Conservation (phyloP, 2,888 invertebrate species). For the Apamea monoglypha region DNA sequence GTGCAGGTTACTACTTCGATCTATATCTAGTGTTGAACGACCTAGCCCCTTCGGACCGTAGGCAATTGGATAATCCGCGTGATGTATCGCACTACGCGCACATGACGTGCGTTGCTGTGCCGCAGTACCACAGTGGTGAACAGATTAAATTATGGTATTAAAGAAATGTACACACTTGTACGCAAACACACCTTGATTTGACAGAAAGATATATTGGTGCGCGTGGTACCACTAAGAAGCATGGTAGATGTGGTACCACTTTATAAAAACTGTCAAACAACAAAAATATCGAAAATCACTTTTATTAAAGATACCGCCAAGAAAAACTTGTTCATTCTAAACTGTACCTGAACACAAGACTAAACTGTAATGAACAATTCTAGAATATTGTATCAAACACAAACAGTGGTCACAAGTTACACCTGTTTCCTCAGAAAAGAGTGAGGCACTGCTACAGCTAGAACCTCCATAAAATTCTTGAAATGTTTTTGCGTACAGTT, state of each 20-base stretch:
- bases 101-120: slow-evolving; percentile 48
- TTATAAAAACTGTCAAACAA: not conserved
- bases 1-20: slow-evolving; percentile 53
- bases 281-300: not conserved
- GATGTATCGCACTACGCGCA: slow-evolving; percentile 59
- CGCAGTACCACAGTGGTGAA: slow-evolving; percentile 36
- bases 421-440: not conserved
- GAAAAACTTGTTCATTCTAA: not conserved
- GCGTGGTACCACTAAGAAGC: not conserved
- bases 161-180: slow-evolving; percentile 45
- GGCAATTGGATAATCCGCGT: slow-evolving; percentile 58
- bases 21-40: slow-evolving; percentile 66
- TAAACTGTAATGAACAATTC: not conserved
- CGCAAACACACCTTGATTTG: slow-evolving; percentile 29
- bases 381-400: not conserved
- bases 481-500: slow-evolving; percentile 43
- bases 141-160: slow-evolving; percentile 40
- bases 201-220: not conserved
- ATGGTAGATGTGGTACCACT: not conserved
- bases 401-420: not conserved
- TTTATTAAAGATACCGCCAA: no score
- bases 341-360: not conserved
- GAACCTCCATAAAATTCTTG: not conserved
- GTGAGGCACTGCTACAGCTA: not conserved
- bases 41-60: slow-evolving; percentile 68